Evolutionary conservation across 2,888 invertebrate genomes (phyloP), one percentile per base, ranked within the genome.

Genomic region (Caenorhabditis imperialis): DNA sequence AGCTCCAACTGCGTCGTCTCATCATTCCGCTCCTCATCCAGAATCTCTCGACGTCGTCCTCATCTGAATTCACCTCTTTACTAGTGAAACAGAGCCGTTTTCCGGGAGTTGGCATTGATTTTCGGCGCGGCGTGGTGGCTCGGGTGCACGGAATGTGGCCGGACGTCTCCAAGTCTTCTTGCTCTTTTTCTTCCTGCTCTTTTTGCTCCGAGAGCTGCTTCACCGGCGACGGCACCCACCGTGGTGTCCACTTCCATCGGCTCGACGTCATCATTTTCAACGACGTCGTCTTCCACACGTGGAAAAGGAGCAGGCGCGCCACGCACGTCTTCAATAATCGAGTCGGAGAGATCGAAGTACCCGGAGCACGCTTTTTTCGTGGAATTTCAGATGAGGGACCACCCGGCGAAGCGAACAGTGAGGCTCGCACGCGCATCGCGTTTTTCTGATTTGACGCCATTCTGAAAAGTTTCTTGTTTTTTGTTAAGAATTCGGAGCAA

Each of bases 21-120:
- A n/a, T n/a, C n/a, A n/a, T n/a, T n/a, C n/a, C n/a, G n/a, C n/a
- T n/a, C n/a, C n/a, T n/a, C n/a, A n/a, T n/a, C n/a, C n/a, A n/a
- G n/a, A n/a, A n/a, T n/a, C n/a, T n/a, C n/a, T n/a, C n/a, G n/a
- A n/a, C n/a, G n/a, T n/a, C n/a, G 20, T 65, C 37, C 0, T 54
- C 22, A 8, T 30, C 23, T 4, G 22, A 16, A 1, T 40, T 20
- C 3, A 40, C 27, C 10, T 65, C 65, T 42, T 48, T 55, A n/a
- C 55, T 65, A n/a, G 65, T 35, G 30, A 65, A 57, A 10, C 40
- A 55, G 3, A 65, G 23, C 22, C 54, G 55, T 18, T 65, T 65
- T 14, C 65, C 65, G 8, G 65, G 65, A n/a, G 65, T 65, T 25
- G 65, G 65, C 65, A 65, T 65, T n/a, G 65, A 65, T 27, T 65